Percentiles rank a stretch among this genome's conserved stretches.
Evolutionary conservation across 2,888 invertebrate genomes (phyloP).

Genomic region (Diarsia rubi): DNA sequence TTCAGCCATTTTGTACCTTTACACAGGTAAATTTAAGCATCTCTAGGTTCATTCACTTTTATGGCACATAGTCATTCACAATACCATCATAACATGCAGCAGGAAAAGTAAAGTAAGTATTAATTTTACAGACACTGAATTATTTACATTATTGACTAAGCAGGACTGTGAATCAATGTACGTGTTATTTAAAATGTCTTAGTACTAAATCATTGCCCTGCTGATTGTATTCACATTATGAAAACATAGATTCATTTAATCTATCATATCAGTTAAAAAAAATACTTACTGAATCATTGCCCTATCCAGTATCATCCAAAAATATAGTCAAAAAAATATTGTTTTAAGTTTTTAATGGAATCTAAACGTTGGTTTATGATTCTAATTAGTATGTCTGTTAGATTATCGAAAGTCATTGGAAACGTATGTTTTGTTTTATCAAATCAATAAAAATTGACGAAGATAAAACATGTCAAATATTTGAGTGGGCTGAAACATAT

Average conservation of each 20-base stretch:
- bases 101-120: constrained; percentile 13
- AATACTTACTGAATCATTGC: neutral
- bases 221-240: neutral
- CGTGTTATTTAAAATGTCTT: neutral
- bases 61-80: constrained; percentile 9
- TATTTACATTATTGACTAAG: neutral
- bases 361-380: no score
- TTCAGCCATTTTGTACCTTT: constrained; percentile 92
- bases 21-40: constrained; percentile 81
- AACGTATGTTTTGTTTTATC: no score
- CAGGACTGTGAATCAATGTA: neutral
- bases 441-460: no score
- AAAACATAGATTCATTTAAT: neutral
- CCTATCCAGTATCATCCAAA: neutral
- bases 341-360: no score
- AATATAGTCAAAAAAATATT: neutral
- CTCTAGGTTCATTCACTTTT: neutral
- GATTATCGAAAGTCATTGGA: no score
- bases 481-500: no score
- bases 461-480: no score
- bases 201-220: neutral
- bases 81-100: neutral
- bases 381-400: no score
- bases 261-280: neutral
- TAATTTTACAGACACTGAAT: constrained; percentile 4